A percentile compares a stretch with the other conserved stretches of the same genome.
These are phyloP conservation scores for Tricholaema leucomelas DNA, from an alignment of 2,113 vertebrate genomes.

Conservation along the genomic window DNA sequence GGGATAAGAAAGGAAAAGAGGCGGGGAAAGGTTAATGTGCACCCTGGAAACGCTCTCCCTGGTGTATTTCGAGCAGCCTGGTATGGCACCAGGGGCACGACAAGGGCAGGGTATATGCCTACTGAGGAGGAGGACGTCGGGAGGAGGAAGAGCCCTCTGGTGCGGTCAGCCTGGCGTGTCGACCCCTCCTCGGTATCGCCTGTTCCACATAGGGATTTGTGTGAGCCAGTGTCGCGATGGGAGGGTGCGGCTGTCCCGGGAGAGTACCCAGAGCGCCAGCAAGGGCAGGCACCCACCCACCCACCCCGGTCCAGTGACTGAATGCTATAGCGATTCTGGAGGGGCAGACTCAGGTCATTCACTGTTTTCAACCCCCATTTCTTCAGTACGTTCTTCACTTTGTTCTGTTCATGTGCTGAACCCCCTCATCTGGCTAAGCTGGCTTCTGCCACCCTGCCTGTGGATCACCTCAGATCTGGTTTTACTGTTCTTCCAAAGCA, in stretches of 20 bases:
- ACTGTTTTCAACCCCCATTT: neutral
- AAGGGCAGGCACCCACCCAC: rapidly evolving
- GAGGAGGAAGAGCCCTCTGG: neutral
- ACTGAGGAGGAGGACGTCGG: neutral
- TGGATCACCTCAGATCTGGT: neutral
- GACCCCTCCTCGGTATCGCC: neutral
- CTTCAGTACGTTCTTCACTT: neutral
- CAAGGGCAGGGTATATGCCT: neutral
- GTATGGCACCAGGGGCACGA: neutral
- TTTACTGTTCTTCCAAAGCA: neutral
- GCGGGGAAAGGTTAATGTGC: neutral
- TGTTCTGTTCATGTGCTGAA: neutral
- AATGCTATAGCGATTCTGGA: neutral
- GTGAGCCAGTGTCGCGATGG: neutral
- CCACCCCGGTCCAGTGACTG: neutral
- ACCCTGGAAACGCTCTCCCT: neutral
- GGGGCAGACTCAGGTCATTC: neutral
- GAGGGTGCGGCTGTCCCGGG: neutral
- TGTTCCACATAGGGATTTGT: rapidly evolving
- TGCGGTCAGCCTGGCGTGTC: neutral
- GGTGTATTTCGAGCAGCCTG: neutral
- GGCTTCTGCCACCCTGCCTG: neutral
- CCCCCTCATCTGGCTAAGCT: neutral
- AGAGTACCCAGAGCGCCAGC: neutral
- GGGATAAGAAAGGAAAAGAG: neutral